These are phyloP conservation scores for Aphelinus atriplicis DNA, from an alignment of 1,140 invertebrate genomes.

Conservation along the genomic window DNA sequence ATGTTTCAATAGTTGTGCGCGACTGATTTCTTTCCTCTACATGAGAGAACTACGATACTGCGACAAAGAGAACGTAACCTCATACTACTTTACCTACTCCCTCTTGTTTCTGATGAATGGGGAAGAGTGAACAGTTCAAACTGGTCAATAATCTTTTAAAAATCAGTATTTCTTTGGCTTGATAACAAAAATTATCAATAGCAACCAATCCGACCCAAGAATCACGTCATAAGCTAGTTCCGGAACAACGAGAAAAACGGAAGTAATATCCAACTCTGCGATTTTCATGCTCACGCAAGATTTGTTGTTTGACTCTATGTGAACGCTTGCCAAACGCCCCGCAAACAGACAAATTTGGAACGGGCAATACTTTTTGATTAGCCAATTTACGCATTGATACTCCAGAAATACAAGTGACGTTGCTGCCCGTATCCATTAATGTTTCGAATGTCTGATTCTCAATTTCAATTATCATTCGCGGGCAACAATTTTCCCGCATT, in stretches of 20 bases:
- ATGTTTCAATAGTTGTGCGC: too few relatives aligned
- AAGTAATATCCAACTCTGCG: neutral
- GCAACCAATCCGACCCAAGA: neutral
- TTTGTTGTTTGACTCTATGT: neutral
- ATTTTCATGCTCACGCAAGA: neutral
- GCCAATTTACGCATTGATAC: neutral
- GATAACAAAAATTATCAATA: neutral
- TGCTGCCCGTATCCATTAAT: constrained; percentile 9
- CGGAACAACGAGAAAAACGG: neutral
- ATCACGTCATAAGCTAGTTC: neutral
- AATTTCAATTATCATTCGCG: neutral
- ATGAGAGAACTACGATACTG: too few relatives aligned
- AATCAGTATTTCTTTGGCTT: too few relatives aligned
- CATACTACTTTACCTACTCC: too few relatives aligned
- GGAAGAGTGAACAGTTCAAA: too few relatives aligned
- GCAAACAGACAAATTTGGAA: neutral
- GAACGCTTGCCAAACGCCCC: neutral
- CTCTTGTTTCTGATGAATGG: too few relatives aligned
- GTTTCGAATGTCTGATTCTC: neutral
- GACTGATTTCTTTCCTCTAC: too few relatives aligned
- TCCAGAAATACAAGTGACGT: neutral
- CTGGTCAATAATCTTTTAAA: too few relatives aligned
- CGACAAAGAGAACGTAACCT: too few relatives aligned
- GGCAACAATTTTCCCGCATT: neutral
- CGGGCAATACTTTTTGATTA: neutral